These are phyloP conservation scores for Steatornis caripensis DNA, from an alignment of 2,113 vertebrate species.

Conservation along the genomic window DNA sequence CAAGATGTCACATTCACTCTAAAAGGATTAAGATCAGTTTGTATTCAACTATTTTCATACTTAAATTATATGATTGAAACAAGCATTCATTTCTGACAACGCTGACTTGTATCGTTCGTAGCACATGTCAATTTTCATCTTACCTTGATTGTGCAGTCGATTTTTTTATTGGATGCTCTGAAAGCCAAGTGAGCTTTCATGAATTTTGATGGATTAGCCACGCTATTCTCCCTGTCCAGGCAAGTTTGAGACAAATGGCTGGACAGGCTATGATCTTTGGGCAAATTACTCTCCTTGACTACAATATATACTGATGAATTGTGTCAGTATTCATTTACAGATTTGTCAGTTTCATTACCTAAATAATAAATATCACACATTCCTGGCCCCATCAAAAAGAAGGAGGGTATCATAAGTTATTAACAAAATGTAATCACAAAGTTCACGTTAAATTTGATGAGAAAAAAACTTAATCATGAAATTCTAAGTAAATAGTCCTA, in stretches of 20 bases:
- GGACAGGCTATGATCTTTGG: conserved; percentile 73
- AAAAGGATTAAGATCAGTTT: neutral
- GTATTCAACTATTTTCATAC: neutral
- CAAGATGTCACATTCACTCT: neutral
- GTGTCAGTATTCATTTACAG: conserved; percentile 79
- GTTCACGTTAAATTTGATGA: neutral
- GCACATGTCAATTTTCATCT: neutral
- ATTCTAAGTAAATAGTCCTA: neutral
- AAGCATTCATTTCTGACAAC: conserved; percentile 6
- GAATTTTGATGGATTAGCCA: conserved; percentile 81
- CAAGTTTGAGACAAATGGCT: conserved; percentile 70
- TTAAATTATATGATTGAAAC: neutral
- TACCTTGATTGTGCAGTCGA: conserved; percentile 28
- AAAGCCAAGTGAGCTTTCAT: conserved; percentile 73
- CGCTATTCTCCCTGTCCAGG: conserved; percentile 54
- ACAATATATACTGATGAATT: conserved; percentile 78
- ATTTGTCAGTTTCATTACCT: conserved; percentile 74
- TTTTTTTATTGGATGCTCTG: conserved; percentile 59
- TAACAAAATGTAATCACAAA: conserved; percentile 34
- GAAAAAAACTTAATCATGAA: neutral
- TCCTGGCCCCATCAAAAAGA: conserved; percentile 41
- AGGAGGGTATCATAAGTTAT: conserved; percentile 47
- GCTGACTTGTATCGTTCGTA: neutral
- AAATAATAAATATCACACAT: conserved; percentile 71
- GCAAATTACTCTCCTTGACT: conserved; percentile 81